A percentile compares a stretch with the other conserved stretches of the same genome.
phyloP scores from a whole-genome alignment of 2,888 invertebrate genomes.

The Loripinus fragilis region DNA sequence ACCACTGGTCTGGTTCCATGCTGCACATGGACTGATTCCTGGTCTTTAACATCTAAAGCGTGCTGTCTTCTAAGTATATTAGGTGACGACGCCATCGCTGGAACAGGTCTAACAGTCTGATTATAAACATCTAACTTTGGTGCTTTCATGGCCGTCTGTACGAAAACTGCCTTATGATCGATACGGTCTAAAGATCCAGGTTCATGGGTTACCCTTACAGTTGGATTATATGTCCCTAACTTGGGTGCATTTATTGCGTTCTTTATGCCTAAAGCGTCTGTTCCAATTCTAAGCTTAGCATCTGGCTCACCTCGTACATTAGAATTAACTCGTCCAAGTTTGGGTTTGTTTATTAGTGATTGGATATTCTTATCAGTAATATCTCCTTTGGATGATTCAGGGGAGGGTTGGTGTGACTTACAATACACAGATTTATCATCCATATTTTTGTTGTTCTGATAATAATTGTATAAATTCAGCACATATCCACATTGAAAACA shows the following conservation, averaged over 20 bases:
- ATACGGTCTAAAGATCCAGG: conserved; percentile 12
- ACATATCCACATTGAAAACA: conserved; percentile 92
- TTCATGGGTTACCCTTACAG: conserved; percentile 17
- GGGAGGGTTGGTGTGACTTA: conserved; percentile 65
- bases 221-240: conserved; percentile 35
- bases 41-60: background rate
- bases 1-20: background rate
- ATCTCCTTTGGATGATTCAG: conserved; percentile 41
- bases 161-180: conserved; percentile 18
- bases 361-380: conserved; percentile 49
- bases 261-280: conserved; percentile 24
- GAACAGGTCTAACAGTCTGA: conserved; percentile 36
- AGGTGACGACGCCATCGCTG: background rate
- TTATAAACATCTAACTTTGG: conserved; percentile 37
- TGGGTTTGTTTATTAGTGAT: conserved; percentile 54
- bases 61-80: background rate
- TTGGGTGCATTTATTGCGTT: conserved; percentile 28
- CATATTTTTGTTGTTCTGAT: conserved; percentile 70
- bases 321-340: conserved; percentile 44
- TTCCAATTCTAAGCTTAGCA: conserved; percentile 54
- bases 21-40: background rate
- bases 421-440: conserved; percentile 78
- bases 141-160: conserved; percentile 41
- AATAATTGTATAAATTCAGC: conserved; percentile 75
- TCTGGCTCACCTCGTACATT: conserved; percentile 60